Base-by-base conservation (phyloP, 2,113 vertebrate genomes). In the Poicephalus meyeri region DNA sequence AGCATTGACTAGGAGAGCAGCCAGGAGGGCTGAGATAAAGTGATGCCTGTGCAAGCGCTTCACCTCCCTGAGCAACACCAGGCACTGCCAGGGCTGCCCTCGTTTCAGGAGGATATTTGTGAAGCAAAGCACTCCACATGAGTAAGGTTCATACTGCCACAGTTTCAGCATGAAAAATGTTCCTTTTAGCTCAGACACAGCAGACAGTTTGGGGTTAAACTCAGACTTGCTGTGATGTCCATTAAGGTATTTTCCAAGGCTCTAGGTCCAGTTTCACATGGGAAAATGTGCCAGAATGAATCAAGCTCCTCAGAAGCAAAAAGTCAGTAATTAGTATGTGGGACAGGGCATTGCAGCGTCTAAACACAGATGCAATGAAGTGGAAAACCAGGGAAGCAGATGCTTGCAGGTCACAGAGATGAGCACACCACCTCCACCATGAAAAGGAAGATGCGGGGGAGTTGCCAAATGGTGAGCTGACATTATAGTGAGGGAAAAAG, bases 251-350 rank as follows among this genome's bases (percentile, higher is more conserved):
- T 98, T 97, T 97, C 97, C 97, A 98, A 97, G 82, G 83, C 94
- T 97, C 95, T 96, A 86, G 79, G 97, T 97, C 97, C 96, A 98
- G 96, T 98, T 98, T 98, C 98, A 98, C 97, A 89, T 98, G 98
- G 98, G 98, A 98, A 98, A 98, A 98, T 96, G 96, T 96, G 97
- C 97, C 97, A 98, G 97, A 97, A 95, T 98, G 97, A 98, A 98
- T 98, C 97, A 98, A 96, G 97, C 91, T 90, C 81, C 58, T 92
- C 91, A 96, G 97, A 97, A 98, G 98, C 97, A 98, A 98, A 73
- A 98, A 98, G 97, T 98, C 96, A 96, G 96, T 98, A 97, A 98
- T 98, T 98, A 98, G 98, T 97, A 98, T 98, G 98, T 97, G 97
- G 98, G 98, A 98, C 95, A 77, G 95, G 93, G 97, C 96, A 95